These are phyloP conservation scores for Agonopterix alstromeriana DNA, from an alignment of 2,888 invertebrate species.

Conservation along the genomic window DNA sequence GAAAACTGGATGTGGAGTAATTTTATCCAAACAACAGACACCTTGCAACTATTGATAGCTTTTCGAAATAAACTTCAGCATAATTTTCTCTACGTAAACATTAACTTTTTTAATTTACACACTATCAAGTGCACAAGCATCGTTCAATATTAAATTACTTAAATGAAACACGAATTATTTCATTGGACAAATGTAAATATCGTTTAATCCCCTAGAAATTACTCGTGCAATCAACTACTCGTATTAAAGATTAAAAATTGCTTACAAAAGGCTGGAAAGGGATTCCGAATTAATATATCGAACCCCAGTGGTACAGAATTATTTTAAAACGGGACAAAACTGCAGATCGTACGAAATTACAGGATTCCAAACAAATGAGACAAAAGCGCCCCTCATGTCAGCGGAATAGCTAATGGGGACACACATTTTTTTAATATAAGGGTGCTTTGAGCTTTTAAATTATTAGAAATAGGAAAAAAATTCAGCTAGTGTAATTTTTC, in stretches of 20 bases:
- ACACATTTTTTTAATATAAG: slow-evolving; percentile 56
- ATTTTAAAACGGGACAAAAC: slow-evolving; percentile 56
- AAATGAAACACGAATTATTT: too few relatives aligned
- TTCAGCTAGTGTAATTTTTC: too few relatives aligned
- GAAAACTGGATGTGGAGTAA: too few relatives aligned
- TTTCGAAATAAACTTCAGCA: too few relatives aligned
- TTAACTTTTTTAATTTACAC: too few relatives aligned
- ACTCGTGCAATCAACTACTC: slow-evolving; percentile 14
- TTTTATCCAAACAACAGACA: too few relatives aligned
- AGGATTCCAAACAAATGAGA: slow-evolving; percentile 60
- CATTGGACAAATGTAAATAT: too few relatives aligned
- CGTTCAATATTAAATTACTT: too few relatives aligned
- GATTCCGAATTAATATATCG: slow-evolving; percentile 53
- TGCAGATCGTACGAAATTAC: slow-evolving; percentile 70
- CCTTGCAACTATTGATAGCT: too few relatives aligned
- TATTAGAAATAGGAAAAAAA: slow-evolving; percentile 31
- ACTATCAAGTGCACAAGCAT: too few relatives aligned
- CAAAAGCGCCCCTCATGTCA: slow-evolving; percentile 48
- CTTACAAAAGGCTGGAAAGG: slow-evolving; percentile 50
- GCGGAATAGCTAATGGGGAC: slow-evolving; percentile 60
- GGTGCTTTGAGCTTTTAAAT: slow-evolving; percentile 50
- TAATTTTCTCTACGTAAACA: too few relatives aligned
- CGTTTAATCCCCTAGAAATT: slow-evolving; percentile 1
- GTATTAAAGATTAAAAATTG: slow-evolving; percentile 60
- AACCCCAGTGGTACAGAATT: slow-evolving; percentile 39